These are phyloP conservation scores for Acleris holmiana DNA, from an alignment of 2,888 invertebrate species.

Conservation along the genomic window DNA sequence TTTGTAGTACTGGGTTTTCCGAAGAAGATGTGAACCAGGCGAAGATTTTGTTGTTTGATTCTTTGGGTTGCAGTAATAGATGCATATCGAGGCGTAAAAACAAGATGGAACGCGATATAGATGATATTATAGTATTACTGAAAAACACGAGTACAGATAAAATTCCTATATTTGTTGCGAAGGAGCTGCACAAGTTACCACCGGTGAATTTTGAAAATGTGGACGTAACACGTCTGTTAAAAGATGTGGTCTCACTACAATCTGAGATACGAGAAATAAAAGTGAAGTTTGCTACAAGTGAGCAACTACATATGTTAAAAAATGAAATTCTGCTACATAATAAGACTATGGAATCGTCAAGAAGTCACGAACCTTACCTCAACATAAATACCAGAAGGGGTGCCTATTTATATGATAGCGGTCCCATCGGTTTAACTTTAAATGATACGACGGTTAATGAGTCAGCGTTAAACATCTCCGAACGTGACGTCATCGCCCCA, in stretches of 20 bases:
- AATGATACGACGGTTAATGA: too few species aligned
- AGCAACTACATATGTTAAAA: neutral
- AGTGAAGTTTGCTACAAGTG: neutral
- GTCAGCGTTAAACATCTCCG: too few species aligned
- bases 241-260: too few species aligned
- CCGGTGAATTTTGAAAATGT: constrained; percentile 2
- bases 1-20: neutral
- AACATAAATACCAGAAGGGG: neutral
- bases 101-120: neutral
- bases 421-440: too few species aligned
- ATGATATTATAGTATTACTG: neutral
- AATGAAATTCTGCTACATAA: neutral
- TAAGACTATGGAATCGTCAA: neutral
- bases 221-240: neutral
- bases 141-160: neutral
- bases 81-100: neutral
- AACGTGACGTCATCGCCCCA: too few species aligned
- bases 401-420: neutral
- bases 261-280: neutral
- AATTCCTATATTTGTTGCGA: constrained; percentile 1
- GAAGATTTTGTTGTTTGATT: neutral
- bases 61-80: neutral
- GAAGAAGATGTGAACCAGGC: neutral
- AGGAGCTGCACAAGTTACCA: neutral
- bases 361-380: neutral